phyloP scores from a whole-genome alignment of 2,797 vertebrate genomes.

The Syndactyla subalaris region DNA sequence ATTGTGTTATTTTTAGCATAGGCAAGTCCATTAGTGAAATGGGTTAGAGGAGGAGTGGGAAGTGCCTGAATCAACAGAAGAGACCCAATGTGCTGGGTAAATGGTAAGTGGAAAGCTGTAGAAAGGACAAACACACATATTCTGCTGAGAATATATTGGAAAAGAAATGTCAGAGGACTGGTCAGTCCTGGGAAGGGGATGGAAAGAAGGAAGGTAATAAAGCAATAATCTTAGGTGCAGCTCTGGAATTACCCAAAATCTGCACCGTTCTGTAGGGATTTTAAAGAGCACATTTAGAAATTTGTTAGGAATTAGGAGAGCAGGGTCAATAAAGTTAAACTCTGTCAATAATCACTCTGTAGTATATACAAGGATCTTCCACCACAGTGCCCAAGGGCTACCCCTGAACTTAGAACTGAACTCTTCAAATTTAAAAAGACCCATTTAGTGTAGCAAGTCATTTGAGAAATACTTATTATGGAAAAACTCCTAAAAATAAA shows the following conservation, averaged over 20 bases:
- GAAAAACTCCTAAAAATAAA: conserved; percentile 37
- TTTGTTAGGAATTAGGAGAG: conserved; percentile 44
- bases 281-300: conserved; percentile 35
- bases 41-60: not conserved
- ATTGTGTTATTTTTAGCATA: not conserved
- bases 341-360: conserved; percentile 53
- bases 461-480: conserved; percentile 30
- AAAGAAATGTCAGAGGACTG: conserved; percentile 5
- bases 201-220: not conserved
- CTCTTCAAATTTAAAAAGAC: conserved; percentile 41
- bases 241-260: conserved; percentile 18
- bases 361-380: conserved; percentile 10
- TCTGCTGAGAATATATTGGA: not conserved
- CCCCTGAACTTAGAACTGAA: conserved; percentile 20
- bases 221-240: not conserved
- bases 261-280: conserved; percentile 25
- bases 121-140: conserved; percentile 7
- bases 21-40: not conserved
- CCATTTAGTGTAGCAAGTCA: conserved; percentile 4
- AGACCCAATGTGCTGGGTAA: not conserved
- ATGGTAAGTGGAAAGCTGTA: not conserved
- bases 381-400: not conserved
- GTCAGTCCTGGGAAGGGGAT: not conserved
- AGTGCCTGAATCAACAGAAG: not conserved
- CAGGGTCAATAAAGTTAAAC: conserved; percentile 52